phyloP scores from a whole-genome alignment of 2,888 invertebrate species.

The Spilosoma lubricipeda region DNA sequence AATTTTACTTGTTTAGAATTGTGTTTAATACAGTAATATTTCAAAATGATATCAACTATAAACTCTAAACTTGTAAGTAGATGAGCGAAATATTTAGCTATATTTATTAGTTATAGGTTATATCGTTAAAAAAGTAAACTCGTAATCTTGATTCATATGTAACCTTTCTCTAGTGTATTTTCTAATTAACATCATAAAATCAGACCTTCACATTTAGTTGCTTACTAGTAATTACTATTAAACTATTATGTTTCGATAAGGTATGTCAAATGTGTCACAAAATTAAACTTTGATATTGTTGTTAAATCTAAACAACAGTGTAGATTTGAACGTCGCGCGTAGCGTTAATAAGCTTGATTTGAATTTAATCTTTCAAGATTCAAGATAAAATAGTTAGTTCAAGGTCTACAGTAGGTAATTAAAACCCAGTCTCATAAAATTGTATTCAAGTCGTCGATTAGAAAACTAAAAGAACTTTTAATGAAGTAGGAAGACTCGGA shows the following conservation, averaged over 20 bases:
- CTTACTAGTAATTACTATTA: background rate
- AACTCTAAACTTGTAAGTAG: conserved; percentile 13
- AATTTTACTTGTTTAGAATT: background rate
- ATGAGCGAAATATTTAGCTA: background rate
- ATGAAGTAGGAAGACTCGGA: background rate
- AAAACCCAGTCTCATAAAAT: background rate
- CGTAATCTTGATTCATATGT: background rate
- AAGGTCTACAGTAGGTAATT: conserved; percentile 10
- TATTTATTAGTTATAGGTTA: conserved; percentile 2
- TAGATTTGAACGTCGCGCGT: conserved; percentile 7
- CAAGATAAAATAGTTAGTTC: conserved; percentile 11
- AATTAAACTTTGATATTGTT: background rate
- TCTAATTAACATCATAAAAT: background rate
- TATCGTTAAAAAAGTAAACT: background rate
- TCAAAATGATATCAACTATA: conserved; percentile 5
- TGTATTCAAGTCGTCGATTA: background rate
- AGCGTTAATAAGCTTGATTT: background rate
- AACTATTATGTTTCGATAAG: background rate
- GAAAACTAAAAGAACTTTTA: background rate
- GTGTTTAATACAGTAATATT: background rate
- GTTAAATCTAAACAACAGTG: background rate
- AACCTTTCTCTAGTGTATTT: background rate
- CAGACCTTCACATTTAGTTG: background rate
- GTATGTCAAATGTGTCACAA: background rate
- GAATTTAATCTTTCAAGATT: conserved; percentile 5